These are phyloP conservation scores for Eunapius fragilis DNA, from an alignment of 37 sponge, comb jelly and placozoan genomes.

Conservation along the genomic window DNA sequence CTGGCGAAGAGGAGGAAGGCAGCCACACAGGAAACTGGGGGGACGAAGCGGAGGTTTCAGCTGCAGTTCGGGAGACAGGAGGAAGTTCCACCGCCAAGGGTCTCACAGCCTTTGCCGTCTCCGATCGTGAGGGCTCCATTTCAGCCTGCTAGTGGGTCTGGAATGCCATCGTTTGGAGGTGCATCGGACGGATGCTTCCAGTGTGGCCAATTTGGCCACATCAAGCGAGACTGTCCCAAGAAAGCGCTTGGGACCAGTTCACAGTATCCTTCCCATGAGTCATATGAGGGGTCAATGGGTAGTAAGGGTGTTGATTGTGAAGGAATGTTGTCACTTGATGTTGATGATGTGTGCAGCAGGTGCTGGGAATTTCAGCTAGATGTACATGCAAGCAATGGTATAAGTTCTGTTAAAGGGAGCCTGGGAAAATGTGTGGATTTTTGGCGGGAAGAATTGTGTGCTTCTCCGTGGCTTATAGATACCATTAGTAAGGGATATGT, in stretches of 20 bases:
- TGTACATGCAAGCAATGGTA: background rate
- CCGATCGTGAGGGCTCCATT: background rate
- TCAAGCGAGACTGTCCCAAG: background rate
- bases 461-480: constrained; percentile 1
- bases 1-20: background rate
- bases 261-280: background rate
- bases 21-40: background rate
- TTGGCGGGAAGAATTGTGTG: constrained; percentile 4
- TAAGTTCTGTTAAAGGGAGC: background rate
- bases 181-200: background rate
- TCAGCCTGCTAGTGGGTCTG: background rate
- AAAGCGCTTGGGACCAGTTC: background rate
- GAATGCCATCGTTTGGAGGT: background rate
- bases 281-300: background rate
- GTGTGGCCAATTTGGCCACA: background rate
- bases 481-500: constrained; percentile 13
- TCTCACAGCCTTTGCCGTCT: background rate
- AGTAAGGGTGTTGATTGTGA: background rate
- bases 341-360: background rate
- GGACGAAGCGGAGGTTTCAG: background rate
- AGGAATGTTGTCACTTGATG: background rate
- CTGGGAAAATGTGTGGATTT: background rate
- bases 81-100: background rate
- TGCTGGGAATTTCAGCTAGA: background rate
- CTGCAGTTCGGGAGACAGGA: background rate